Conservation (phyloP, 1,140 invertebrate species). For the Caenorhabditis tropicalis region DNA sequence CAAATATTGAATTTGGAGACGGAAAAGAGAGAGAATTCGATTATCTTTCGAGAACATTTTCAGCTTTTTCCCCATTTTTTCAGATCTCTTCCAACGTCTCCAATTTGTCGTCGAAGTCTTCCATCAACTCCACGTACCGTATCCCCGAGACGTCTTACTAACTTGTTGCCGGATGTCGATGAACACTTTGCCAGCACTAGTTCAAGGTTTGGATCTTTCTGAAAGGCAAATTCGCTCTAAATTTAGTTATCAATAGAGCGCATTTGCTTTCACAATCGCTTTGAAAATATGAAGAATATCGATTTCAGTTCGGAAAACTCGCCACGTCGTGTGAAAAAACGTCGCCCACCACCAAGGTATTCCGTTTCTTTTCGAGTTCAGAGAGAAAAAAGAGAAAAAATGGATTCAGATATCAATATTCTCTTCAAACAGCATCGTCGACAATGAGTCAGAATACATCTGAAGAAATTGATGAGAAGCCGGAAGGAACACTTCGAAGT, state of each 20-base stretch:
- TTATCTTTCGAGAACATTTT: background rate
- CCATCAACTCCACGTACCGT: conserved; percentile 27
- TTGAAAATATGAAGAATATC: background rate
- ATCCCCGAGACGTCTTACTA: conserved; percentile 10
- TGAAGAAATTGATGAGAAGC: background rate
- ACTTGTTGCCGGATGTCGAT: conserved; percentile 28
- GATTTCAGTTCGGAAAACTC: conserved; percentile 37
- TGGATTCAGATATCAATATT: conserved; percentile 33
- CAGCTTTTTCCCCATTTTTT: background rate
- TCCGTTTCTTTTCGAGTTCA: background rate
- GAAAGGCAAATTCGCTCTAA: background rate
- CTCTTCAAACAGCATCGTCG: background rate
- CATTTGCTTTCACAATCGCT: no score
- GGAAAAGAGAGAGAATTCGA: background rate
- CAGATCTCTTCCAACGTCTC: conserved; percentile 6
- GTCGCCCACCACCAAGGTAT: conserved; percentile 14
- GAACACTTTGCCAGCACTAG: conserved; percentile 32
- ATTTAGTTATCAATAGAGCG: no score
- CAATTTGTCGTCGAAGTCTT: conserved; percentile 13
- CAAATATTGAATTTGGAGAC: background rate
- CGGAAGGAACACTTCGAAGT: background rate
- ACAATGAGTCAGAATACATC: background rate
- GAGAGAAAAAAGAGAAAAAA: no score
- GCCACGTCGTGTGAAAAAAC: conserved; percentile 41
- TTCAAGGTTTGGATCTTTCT: background rate